Conservation (phyloP, 2,113 vertebrate genomes). For the Suncus etruscus region DNA sequence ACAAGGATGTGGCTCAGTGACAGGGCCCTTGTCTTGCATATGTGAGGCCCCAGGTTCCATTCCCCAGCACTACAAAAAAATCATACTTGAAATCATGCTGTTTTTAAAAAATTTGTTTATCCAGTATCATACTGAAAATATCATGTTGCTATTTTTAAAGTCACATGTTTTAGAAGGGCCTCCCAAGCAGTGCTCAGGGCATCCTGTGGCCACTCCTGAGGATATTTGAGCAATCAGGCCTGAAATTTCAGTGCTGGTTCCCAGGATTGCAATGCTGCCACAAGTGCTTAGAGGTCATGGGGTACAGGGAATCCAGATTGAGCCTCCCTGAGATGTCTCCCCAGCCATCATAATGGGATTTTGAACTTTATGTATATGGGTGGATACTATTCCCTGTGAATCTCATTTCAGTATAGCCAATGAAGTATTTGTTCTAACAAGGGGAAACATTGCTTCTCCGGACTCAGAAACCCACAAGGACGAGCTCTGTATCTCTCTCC, state of each 20-base stretch:
- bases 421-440: background rate
- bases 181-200: no score
- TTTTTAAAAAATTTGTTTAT: background rate
- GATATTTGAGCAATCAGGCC: no score
- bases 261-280: no score
- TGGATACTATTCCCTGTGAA: background rate
- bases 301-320: no score
- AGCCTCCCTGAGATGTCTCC: no score
- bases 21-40: no score
- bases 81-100: background rate
- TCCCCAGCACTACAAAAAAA: background rate
- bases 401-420: constrained; percentile 49
- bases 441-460: background rate
- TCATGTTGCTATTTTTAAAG: no score
- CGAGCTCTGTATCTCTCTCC: background rate
- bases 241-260: no score
- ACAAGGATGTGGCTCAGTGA: no score
- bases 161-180: background rate
- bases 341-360: background rate
- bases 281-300: no score
- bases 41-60: no score
- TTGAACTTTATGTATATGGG: background rate
- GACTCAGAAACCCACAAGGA: background rate
- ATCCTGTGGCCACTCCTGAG: no score
- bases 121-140: background rate